Percentiles rank a stretch among this genome's conserved stretches.
Evolutionary conservation across 2,797 vertebrate species (phyloP).

Genomic region (Tamandua tetradactyla): DNA sequence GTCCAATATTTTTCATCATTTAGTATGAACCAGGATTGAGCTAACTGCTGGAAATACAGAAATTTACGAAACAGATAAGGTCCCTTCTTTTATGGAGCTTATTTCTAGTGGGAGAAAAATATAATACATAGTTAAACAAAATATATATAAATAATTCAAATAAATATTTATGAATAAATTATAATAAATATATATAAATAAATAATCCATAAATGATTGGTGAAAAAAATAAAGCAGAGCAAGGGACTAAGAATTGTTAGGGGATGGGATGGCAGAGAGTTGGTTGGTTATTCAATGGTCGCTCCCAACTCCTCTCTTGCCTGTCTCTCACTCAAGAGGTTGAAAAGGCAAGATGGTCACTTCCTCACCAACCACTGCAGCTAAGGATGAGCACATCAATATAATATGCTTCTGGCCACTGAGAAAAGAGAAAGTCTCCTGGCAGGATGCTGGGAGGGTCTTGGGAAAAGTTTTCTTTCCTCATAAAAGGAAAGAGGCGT

Average conservation of each 20-base stretch:
- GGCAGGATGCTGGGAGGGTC: not conserved
- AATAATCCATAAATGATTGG: not conserved
- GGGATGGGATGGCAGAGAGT: not conserved
- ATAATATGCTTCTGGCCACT: not conserved
- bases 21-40: not conserved
- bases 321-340: not conserved
- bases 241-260: not conserved
- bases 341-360: not conserved
- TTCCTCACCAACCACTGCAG: not conserved
- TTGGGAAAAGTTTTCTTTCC: not conserved
- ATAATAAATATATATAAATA: not conserved
- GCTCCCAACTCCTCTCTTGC: not conserved
- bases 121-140: not conserved
- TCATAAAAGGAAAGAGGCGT: not conserved
- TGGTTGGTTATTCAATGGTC: not conserved
- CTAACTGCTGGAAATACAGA: not conserved
- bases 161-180: too few species aligned
- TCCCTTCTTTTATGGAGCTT: not conserved
- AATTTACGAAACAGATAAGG: not conserved
- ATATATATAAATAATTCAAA: not conserved
- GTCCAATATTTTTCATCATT: not conserved
- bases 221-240: not conserved
- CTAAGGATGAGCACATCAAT: not conserved
- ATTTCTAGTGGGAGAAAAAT: not conserved
- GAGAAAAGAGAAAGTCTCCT: not conserved